phyloP scores from a whole-genome alignment of 2,797 vertebrate species.

The Denticeps clupeoides region DNA sequence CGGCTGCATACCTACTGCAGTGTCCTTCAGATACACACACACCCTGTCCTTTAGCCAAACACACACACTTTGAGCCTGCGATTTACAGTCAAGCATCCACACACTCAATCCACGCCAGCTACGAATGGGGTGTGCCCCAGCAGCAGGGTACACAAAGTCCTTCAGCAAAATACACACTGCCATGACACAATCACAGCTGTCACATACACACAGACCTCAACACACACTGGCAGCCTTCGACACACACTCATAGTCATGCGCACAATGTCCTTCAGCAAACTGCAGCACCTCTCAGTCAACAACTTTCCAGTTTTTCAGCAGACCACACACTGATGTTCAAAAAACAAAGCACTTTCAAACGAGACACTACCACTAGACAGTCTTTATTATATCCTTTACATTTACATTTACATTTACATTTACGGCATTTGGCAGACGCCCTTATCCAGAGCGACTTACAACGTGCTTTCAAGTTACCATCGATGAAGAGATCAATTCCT shows the following conservation, averaged over 20 bases:
- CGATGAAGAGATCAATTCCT: too few species aligned
- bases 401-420: too few species aligned
- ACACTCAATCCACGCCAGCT: not conserved
- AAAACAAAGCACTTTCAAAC: too few species aligned
- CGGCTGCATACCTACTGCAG: not conserved
- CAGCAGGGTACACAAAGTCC: not conserved
- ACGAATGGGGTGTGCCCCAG: not conserved
- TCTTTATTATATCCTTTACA: too few species aligned
- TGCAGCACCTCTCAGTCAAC: not conserved
- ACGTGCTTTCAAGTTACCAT: too few species aligned
- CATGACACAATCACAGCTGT: not conserved
- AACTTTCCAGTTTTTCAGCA: not conserved
- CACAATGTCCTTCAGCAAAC: not conserved
- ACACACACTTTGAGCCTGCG: not conserved
- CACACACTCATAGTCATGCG: not conserved
- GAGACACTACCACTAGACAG: too few species aligned
- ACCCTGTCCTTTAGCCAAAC: not conserved
- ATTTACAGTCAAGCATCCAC: not conserved
- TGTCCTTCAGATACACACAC: not conserved
- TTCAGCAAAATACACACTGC: not conserved
- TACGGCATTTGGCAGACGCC: too few species aligned
- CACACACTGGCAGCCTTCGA: not conserved
- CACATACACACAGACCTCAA: not conserved
- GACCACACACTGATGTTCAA: not conserved
- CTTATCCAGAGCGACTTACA: too few species aligned